Percentiles rank a stretch among this genome's conserved stretches.
phyloP scores from a whole-genome alignment of 1,140 invertebrate genomes.

The Meloidogyne hapla region DNA sequence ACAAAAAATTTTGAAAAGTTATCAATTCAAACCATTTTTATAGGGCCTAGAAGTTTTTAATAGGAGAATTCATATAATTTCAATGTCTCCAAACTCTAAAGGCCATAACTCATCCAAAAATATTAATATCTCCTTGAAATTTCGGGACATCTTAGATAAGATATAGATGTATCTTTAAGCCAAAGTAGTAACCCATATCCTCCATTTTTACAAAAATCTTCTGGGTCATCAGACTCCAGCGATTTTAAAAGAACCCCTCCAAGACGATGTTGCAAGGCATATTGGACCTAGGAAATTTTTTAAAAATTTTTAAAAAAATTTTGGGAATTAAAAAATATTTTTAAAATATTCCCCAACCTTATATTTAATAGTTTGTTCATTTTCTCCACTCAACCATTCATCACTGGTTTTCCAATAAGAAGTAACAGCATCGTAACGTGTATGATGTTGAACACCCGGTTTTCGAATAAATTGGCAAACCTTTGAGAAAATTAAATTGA shows the following conservation, averaged over 20 bases:
- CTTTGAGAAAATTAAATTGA: neutral
- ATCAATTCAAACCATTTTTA: too few relatives aligned
- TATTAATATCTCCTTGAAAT: too few relatives aligned
- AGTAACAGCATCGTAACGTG: slow-evolving; percentile 6
- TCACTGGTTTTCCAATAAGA: too few relatives aligned
- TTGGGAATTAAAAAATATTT: too few relatives aligned
- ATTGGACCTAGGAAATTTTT: slow-evolving; percentile 23
- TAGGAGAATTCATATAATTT: too few relatives aligned
- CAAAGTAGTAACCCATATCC: too few relatives aligned
- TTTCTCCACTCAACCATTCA: slow-evolving; percentile 25
- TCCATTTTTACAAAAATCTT: slow-evolving; percentile 11
- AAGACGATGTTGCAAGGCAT: neutral
- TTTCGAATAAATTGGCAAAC: slow-evolving; percentile 17
- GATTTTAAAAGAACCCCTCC: slow-evolving; percentile 16
- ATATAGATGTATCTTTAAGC: too few relatives aligned
- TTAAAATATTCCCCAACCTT: slow-evolving; percentile 3
- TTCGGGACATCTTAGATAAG: too few relatives aligned
- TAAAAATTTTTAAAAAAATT: neutral
- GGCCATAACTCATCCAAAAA: too few relatives aligned
- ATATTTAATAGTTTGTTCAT: slow-evolving; percentile 18
- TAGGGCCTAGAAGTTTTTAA: too few relatives aligned
- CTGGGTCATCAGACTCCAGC: slow-evolving; percentile 20
- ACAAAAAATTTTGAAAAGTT: too few relatives aligned
- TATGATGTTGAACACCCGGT: neutral
- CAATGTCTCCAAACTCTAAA: too few relatives aligned